Conservation (phyloP, 2,888 invertebrate species). For the Hartigia nigra region DNA sequence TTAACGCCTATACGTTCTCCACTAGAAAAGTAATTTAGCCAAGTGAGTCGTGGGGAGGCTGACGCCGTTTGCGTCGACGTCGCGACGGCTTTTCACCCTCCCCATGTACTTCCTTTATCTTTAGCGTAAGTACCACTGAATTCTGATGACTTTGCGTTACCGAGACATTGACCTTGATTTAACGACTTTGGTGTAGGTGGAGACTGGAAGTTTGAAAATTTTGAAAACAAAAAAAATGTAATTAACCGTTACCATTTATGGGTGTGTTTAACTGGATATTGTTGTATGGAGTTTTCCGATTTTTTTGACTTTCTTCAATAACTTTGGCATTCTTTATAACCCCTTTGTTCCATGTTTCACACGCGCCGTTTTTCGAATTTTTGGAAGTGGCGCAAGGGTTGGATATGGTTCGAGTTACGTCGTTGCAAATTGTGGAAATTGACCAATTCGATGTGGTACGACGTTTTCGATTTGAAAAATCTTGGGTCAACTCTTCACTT, state of each 20-base stretch:
- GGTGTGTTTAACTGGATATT: neutral
- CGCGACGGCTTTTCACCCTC: neutral
- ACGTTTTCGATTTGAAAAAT: neutral
- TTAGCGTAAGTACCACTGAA: neutral
- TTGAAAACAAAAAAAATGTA: neutral
- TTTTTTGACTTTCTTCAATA: neutral
- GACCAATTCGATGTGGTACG: neutral
- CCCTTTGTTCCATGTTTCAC: neutral
- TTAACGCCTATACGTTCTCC: neutral
- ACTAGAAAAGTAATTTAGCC: neutral
- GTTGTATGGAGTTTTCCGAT: neutral
- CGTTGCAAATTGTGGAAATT: neutral
- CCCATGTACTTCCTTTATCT: neutral
- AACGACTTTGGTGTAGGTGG: neutral
- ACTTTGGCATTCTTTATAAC: neutral
- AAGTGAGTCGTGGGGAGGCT: neutral
- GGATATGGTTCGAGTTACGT: neutral
- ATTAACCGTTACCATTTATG: neutral
- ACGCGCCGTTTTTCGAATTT: neutral
- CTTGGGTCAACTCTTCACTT: slow-evolving; percentile 13
- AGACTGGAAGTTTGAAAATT: neutral
- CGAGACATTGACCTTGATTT: neutral
- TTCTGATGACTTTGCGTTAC: neutral
- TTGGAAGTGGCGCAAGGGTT: neutral
- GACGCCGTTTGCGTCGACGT: neutral